Evolutionary conservation across 2,888 invertebrate genomes (phyloP).

Genomic region (Anticlea derivata): DNA sequence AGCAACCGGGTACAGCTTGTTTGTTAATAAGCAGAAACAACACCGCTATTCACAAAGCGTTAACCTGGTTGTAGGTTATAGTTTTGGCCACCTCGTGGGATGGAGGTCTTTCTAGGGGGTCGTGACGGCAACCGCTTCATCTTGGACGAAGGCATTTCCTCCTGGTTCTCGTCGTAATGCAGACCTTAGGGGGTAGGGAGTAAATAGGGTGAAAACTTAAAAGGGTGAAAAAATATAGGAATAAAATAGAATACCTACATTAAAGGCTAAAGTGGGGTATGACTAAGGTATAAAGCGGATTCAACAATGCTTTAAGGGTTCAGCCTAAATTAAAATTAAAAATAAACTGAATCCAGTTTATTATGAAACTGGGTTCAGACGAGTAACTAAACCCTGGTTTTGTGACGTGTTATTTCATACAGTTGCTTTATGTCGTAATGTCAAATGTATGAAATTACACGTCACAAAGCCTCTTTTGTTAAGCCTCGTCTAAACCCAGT

Average conservation of each 20-base stretch:
- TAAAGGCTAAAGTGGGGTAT: neutral
- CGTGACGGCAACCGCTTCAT: slow-evolving; percentile 85
- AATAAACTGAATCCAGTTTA: no score
- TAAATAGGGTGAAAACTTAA: slow-evolving; percentile 41
- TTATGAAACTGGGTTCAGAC: no score
- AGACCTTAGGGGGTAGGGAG: slow-evolving; percentile 83
- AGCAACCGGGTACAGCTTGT: no score
- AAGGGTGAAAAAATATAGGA: slow-evolving; percentile 1
- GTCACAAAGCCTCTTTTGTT: no score
- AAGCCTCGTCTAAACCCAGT: no score
- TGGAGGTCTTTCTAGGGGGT: slow-evolving; percentile 90
- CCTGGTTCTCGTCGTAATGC: slow-evolving; percentile 91
- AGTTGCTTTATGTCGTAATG: no score
- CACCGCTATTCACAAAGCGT: slow-evolving; percentile 31
- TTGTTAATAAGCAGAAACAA: slow-evolving; percentile 13
- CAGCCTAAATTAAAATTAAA: no score
- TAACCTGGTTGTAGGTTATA: slow-evolving; percentile 73
- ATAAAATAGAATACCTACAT: neutral
- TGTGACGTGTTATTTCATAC: no score
- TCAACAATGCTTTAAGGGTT: no score
- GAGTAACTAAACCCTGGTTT: no score
- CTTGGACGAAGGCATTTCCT: slow-evolving; percentile 65
- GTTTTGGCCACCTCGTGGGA: slow-evolving; percentile 83
- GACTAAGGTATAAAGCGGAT: no score
- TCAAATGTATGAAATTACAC: no score